Percentiles rank a stretch among this genome's conserved stretches.
These are phyloP conservation scores for Drosophila atripex DNA, from an alignment of 2,888 invertebrate genomes.

Conservation along the genomic window DNA sequence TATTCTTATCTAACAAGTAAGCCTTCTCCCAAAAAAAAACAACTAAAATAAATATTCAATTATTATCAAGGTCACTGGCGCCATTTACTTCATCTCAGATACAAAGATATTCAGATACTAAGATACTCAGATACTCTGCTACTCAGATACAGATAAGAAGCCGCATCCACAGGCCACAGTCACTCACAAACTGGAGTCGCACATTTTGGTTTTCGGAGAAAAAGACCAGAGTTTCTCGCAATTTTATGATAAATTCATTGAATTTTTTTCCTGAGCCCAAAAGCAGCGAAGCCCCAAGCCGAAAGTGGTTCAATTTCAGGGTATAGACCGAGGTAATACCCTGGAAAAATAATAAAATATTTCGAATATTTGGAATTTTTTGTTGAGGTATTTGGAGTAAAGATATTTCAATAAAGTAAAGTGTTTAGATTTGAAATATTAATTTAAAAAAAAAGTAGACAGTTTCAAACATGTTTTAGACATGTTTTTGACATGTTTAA, in stretches of 20 bases:
- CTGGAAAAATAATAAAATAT: neutral
- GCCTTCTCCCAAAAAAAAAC: neutral
- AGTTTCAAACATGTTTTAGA: no score
- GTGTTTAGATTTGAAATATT: no score
- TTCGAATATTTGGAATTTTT: no score
- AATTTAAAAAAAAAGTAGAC: no score
- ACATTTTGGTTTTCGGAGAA: conserved; percentile 80
- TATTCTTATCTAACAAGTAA: neutral
- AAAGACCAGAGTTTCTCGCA: conserved; percentile 81
- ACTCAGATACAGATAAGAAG: neutral
- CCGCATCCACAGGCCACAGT: conserved; percentile 30
- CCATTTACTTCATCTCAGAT: conserved; percentile 37
- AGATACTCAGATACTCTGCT: neutral
- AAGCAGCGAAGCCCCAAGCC: conserved; percentile 7
- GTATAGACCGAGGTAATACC: neutral
- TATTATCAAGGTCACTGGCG: conserved; percentile 38
- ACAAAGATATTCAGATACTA: neutral
- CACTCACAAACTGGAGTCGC: conserved; percentile 37
- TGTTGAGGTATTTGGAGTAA: no score
- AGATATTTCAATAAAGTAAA: no score
- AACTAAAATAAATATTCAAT: neutral
- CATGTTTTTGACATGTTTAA: no score
- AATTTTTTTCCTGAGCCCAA: conserved; percentile 63
- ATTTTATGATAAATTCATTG: conserved; percentile 82
- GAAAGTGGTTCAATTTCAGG: neutral